Evolutionary conservation across 2,797 vertebrate genomes (phyloP).

Genomic region (Cossypha caffra): DNA sequence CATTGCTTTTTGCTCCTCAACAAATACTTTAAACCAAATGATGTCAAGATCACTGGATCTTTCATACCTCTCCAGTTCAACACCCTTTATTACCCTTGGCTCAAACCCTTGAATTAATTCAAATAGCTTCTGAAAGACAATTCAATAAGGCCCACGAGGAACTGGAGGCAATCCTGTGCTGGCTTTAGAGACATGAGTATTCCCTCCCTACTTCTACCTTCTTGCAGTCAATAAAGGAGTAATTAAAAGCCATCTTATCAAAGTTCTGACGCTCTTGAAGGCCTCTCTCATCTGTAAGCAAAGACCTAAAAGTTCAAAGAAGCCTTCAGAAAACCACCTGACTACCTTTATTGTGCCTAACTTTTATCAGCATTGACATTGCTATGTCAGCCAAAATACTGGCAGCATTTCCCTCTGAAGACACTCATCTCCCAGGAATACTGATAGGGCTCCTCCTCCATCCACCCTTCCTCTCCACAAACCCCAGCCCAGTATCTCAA

Average conservation of each 20-base stretch:
- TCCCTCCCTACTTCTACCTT: background rate
- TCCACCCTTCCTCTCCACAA: constrained; percentile 36
- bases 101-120: constrained; percentile 42
- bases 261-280: constrained; percentile 12
- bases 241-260: constrained; percentile 50
- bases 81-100: constrained; percentile 24
- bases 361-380: constrained; percentile 50
- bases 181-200: background rate
- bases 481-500: constrained; percentile 58
- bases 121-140: constrained; percentile 47
- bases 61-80: constrained; percentile 36
- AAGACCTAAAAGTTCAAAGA: constrained; percentile 39
- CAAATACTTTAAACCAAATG: constrained; percentile 49
- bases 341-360: constrained; percentile 56
- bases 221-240: constrained; percentile 17
- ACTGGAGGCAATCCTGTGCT: background rate
- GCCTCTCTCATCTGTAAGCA: constrained; percentile 42
- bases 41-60: constrained; percentile 5
- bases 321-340: constrained; percentile 62
- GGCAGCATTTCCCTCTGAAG: constrained; percentile 6
- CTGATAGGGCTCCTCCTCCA: constrained; percentile 14
- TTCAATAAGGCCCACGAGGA: constrained; percentile 20
- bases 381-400: constrained; percentile 62
- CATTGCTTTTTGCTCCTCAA: constrained; percentile 33
- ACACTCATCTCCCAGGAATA: constrained; percentile 45